Percentiles rank a stretch among this genome's conserved stretches.
These are phyloP conservation scores for Sinodicranocentrus sp. DNA, from an alignment of 2,888 invertebrate species.

Conservation along the genomic window DNA sequence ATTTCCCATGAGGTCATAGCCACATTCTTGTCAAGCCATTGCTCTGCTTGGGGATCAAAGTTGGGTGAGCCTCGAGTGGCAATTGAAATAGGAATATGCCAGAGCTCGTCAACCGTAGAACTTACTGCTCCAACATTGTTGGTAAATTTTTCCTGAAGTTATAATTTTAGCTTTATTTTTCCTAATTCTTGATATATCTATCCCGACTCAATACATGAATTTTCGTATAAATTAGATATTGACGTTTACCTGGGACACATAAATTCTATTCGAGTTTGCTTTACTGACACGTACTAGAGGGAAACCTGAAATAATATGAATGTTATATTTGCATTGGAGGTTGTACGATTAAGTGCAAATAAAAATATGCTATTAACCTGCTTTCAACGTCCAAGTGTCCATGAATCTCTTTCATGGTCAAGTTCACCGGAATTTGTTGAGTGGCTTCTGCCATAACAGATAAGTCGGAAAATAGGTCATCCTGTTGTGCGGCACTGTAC, in stretches of 20 bases:
- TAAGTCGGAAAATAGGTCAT: conserved; percentile 69
- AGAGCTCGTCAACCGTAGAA: conserved; percentile 48
- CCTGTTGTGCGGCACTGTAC: conserved; percentile 68
- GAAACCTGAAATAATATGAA: conserved; percentile 64
- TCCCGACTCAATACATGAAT: no score
- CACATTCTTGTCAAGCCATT: conserved; percentile 70
- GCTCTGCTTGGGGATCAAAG: conserved; percentile 51
- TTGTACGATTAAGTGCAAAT: no score
- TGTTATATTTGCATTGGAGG: no score
- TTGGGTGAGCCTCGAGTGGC: conserved; percentile 51
- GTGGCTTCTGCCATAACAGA: conserved; percentile 38
- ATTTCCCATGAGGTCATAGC: conserved; percentile 54
- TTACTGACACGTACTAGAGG: conserved; percentile 72
- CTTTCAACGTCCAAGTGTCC: conserved; percentile 75
- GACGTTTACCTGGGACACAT: conserved; percentile 73
- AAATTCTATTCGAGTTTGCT: conserved; percentile 48
- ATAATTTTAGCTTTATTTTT: no score
- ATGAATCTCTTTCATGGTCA: conserved; percentile 74
- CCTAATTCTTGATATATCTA: no score
- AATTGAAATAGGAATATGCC: conserved; percentile 71
- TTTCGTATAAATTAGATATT: no score
- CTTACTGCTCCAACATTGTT: conserved; percentile 32
- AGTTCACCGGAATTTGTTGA: conserved; percentile 49
- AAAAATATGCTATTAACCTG: conserved; percentile 35
- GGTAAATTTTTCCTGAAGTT: conserved; percentile 59